Percentiles rank a stretch among this genome's conserved stretches.
Evolutionary conservation across 2,888 invertebrate genomes (phyloP).

Genomic region (Hylaea fasciaria): DNA sequence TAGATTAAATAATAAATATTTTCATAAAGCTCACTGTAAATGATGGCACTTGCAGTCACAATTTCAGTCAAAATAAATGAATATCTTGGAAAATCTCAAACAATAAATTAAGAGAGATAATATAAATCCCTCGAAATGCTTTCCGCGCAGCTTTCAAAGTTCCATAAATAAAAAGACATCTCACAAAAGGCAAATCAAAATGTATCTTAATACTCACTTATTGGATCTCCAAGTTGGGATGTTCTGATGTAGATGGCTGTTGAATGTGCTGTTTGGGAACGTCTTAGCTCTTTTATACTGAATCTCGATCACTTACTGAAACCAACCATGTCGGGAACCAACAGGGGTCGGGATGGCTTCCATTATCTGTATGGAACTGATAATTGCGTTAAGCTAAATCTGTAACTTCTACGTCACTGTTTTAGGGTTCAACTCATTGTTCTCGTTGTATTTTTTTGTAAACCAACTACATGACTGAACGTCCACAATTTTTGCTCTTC

Average conservation of each 20-base stretch:
- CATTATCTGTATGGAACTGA: constrained; percentile 59
- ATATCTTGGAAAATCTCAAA: background rate
- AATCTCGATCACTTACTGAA: constrained; percentile 49
- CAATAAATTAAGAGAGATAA: constrained; percentile 2
- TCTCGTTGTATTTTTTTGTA: background rate
- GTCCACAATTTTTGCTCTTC: no score
- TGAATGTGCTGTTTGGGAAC: constrained; percentile 55
- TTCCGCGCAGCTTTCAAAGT: constrained; percentile 18
- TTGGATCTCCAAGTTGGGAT: constrained; percentile 40
- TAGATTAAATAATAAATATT: no score
- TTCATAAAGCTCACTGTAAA: no score
- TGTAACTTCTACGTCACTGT: constrained; percentile 1
- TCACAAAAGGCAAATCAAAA: constrained; percentile 26
- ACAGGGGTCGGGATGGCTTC: constrained; percentile 51
- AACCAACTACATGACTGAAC: no score
- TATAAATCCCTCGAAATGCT: background rate
- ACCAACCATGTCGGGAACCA: constrained; percentile 62
- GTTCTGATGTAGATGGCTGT: constrained; percentile 42
- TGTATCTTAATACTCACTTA: constrained; percentile 49
- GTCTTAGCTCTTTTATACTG: constrained; percentile 62
- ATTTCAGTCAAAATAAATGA: background rate
- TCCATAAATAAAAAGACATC: constrained; percentile 12
- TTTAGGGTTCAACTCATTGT: background rate
- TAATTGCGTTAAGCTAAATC: constrained; percentile 52
- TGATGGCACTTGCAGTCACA: no score